Evolutionary conservation across 2,113 vertebrate genomes (phyloP), one percentile per base, ranked within the genome.

Genomic region (Phalacrocorax aristotelis): DNA sequence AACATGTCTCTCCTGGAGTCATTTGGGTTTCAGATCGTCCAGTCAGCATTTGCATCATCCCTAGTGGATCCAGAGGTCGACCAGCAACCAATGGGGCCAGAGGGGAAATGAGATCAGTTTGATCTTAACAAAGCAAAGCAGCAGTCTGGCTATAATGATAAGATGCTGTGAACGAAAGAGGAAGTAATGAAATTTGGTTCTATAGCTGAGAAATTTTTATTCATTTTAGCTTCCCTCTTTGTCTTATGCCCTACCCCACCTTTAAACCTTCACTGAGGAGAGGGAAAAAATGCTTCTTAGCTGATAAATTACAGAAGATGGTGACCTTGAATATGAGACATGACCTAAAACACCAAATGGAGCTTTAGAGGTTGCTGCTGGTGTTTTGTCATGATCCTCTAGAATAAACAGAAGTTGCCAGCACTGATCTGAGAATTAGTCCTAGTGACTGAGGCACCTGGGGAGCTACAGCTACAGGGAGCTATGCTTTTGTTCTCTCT

Each of bases 1-100:
- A 99, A 99, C 98, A 99, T 99, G 99, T 99, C 99, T 87, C 98
- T 99, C 69, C 98, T 99, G 10, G 99, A 99, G 98, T 99, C 99
- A 2, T 99, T 99, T 70, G 99, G 99, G 93, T 99, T 99, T 98
- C 99, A 99, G 98, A 99, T 99, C 90, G 99, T 99, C 76, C 99
- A 99, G 98, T 99, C 99, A 32, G 99, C 99, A 3, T 99, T 99
- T 89, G 99, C 99, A 10, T 99, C 99, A 9, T 99, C 99, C 23
- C 97, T 99, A 72, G 99, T 99, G 91, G 99, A 99, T 92, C 98
- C 99, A 16, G 99, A 99, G 92, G 99, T 98, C 30, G 99, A 99
- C 98, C 99, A 99, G 95, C 99, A 99, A 91, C 98, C 98, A 83
- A 98, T 99, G 88, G 99, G 99, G 95, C 98, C 99, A 57, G 99